Evolutionary conservation across 2,888 invertebrate species (phyloP).

Genomic region (Fragum sueziense): DNA sequence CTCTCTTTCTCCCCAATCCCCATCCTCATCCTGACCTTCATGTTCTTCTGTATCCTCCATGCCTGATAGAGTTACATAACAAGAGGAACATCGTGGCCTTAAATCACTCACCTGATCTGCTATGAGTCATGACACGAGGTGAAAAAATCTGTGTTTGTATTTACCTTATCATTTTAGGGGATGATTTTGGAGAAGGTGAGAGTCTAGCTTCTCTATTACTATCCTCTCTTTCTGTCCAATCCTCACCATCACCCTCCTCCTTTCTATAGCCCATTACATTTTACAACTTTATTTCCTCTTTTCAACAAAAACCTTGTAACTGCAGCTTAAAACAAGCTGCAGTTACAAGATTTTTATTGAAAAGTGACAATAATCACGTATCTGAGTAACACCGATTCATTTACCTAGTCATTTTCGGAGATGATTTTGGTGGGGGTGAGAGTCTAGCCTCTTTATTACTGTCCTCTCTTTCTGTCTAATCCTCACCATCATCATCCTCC

Average conservation of each 20-base stretch:
- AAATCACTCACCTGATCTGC: too few species aligned
- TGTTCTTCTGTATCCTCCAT: neutral
- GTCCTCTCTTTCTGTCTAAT: neutral
- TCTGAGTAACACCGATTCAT: too few species aligned
- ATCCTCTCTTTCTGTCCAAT: neutral
- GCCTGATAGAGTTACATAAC: too few species aligned
- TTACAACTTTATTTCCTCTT: too few species aligned
- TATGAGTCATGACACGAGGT: neutral
- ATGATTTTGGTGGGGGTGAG: neutral
- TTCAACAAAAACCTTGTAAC: too few species aligned
- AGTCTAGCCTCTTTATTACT: neutral
- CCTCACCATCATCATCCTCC: neutral
- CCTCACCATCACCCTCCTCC: too few species aligned
- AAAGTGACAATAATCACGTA: too few species aligned
- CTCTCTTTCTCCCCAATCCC: neutral
- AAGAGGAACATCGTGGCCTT: too few species aligned
- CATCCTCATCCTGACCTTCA: constrained; percentile 6
- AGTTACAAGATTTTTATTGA: too few species aligned
- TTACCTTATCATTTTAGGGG: constrained; percentile 6
- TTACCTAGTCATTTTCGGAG: constrained; percentile 6
- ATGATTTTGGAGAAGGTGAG: neutral
- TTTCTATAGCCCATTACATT: too few species aligned
- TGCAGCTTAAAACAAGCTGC: too few species aligned
- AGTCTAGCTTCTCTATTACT: neutral
- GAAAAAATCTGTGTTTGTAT: neutral